Base-by-base conservation (phyloP, 2,113 vertebrate species). In the Merops nubicus region DNA sequence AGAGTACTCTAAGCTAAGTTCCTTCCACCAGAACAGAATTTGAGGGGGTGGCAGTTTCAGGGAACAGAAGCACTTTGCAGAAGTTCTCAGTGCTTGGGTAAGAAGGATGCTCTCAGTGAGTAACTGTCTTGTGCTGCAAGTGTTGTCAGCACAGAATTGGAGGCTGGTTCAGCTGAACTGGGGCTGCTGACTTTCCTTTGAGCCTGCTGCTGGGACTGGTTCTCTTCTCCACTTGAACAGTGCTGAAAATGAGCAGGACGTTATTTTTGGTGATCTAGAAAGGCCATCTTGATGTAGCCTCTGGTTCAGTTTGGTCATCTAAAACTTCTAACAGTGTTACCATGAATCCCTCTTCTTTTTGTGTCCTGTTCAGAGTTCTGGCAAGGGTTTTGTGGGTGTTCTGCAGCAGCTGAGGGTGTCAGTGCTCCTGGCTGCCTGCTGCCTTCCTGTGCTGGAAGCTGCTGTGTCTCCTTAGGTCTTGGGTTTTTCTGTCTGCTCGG, bases 61-160 rank as follows among this genome's bases (percentile, higher is more conserved):
- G 36, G 42, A 57, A 25, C 23, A 69, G 75, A 64, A 74, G 12
- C 14, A 12, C 21, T 63, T 69, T 2, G 2, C 10, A 42, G 38
- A 34, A 26, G 34, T 76, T 43, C 45, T 69, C 22, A 2, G 34
- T 48, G 45, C 40, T 62, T 31, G 15, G 33, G n/a, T 40, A 26
- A 26, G 38, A 17, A 36, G 8, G 23, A 8, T n/a, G 31, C 34
- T 79, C 36, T 53, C 38, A 8, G 0, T 56, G 19, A 50, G 5
- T n/a, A n/a, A 21, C 29, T 0, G 0, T 40, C 15, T 25, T 26
- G 23, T 42, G 15, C 54, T 82, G 4, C 19, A 33, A 28, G 20
- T 22, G 40, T 5, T 38, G 34, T 25, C 59, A 8, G 29, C 11
- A 6, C 3, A 1, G 5, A 8, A 5, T 19, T 7, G 36, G 12